Base-by-base conservation (phyloP, 2,888 invertebrate species). In the Pimpla rufipes region DNA sequence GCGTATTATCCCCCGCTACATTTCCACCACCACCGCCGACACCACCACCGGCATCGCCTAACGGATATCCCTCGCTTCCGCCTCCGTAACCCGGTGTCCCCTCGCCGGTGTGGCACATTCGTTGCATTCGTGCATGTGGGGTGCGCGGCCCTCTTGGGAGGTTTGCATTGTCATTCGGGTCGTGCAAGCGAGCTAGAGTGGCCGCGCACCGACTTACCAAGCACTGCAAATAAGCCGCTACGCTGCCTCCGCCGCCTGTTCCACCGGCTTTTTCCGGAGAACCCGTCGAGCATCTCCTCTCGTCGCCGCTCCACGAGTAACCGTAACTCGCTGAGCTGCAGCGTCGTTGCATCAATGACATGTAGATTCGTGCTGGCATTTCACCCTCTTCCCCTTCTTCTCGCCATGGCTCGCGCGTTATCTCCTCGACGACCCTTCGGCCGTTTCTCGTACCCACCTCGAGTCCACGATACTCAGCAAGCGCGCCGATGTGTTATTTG, bases 81-180 rank as follows among this genome's bases (percentile, higher is more conserved):
- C 16, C 50, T 47, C 67, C 67, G 50, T 59, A 79, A 73, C 73
- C 37, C 45, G n/a, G 13, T 47, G 52, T 66, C 23, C 35, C 68
- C 23, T 67, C 18, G 57, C 50, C 40, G 50, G 40, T 40, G 50
- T 73, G 40, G 23, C 57, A 59, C 50, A 40, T 67, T 67, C 62
- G 45, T 21, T 47, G 50, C 50, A 40, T 67, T 67, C 62, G 45
- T 21, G 52, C 45, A 47, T 57, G 59, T 37, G 55, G 37, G 45
- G 18, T 35, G 45, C 59, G 78, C 59, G 78, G 64, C 23, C 67
- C 52, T 78, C 73, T 45, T 16, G 68, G 82, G 55, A 74, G 55
- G 62, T 29, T 57, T 55, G 82, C 78, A 82, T 82, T 82, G 78
- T 78, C 82, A 82, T 82, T 82, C 82, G 68, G 57, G 82, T 79